Conservation (phyloP, 2,113 vertebrate genomes). For the Atherinomorus stipes region DNA sequence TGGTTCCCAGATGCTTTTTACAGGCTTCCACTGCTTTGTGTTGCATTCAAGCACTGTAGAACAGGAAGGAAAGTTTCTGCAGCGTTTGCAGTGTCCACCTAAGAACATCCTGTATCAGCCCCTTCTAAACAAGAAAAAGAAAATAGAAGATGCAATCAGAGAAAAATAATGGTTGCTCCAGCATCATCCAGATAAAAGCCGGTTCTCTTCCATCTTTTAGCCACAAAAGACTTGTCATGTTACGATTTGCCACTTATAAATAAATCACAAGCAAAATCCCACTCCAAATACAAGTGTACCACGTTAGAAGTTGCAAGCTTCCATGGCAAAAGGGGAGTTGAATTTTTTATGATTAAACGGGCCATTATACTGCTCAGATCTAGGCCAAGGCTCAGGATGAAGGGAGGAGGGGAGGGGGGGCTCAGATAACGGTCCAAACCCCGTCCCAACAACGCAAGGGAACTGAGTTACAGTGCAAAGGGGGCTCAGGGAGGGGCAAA, state of each 20-base stretch:
- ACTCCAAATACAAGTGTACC: conserved; percentile 63
- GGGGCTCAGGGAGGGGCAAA: conserved; percentile 69
- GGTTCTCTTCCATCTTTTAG: conserved; percentile 34
- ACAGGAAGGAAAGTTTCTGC: conserved; percentile 81
- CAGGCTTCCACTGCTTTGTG: conserved; percentile 39
- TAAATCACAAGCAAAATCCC: conserved; percentile 65
- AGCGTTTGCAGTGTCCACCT: conserved; percentile 74
- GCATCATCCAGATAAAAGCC: conserved; percentile 36
- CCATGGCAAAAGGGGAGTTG: conserved; percentile 60
- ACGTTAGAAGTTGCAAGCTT: conserved; percentile 60
- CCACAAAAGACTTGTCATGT: conserved; percentile 36
- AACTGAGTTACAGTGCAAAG: conserved; percentile 42
- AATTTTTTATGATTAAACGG: conserved; percentile 82
- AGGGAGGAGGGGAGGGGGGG: conserved; percentile 41
- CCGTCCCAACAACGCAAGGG: conserved; percentile 58
- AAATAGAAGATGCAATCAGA: conserved; percentile 39
- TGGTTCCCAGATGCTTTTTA: conserved; percentile 79
- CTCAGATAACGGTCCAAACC: conserved; percentile 79
- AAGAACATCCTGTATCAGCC: conserved; percentile 78
- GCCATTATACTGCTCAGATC: conserved; percentile 75
- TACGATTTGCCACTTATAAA: conserved; percentile 67
- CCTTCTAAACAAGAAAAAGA: conserved; percentile 19
- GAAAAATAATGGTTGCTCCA: conserved; percentile 25
- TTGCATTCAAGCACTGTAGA: conserved; percentile 46
- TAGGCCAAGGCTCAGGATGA: conserved; percentile 76